Evolutionary conservation across 2,888 invertebrate genomes (phyloP), one percentile per base, ranked within the genome.

Genomic region (Heteropelma amictum): DNA sequence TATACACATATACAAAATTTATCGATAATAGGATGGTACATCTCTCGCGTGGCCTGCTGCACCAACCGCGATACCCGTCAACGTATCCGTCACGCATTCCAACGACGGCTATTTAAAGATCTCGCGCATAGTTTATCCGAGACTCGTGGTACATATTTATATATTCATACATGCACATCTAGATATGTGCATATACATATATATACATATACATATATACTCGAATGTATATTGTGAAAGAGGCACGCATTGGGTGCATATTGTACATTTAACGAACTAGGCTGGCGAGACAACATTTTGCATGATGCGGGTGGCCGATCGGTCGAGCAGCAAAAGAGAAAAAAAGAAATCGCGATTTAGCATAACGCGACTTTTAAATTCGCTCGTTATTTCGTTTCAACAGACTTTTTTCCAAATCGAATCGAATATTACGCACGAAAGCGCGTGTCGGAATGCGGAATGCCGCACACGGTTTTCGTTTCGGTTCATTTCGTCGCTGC

Each of bases 21-120:
- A 38, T 63, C 40, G 12, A 42, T 42, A 33, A 54, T 65, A 56
- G 26, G 28, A 38, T 54, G 30, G n/a, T 42, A 33, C 10, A 54
- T 35, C 21, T 60, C 12, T 60, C 49, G 60, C 47, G 14, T 21
- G 30, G 26, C 51, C 49, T 67, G 23, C 64, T 26, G 51, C 45
- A 42, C 63, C 51, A 54, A 30, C 67, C 56, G 56, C 38, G 56
- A 61, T 63, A 38, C 14, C 45, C 71, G 75, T 75, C 76, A 76
- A 71, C 71, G 76, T 58, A 56, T 75, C 65, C 75, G 75, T 76
- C 76, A 72, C 63, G 76, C 76, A 72, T 76, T 76, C 76, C 76
- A 64, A 76, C 76, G 76, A 67, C 51, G 35, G 35, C 76, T 76
- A 76, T 76, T 76, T 76, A 72, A 76, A 76, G 76, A 76, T 68